Percentiles rank a stretch among this genome's conserved stretches.
Conservation (phyloP, 2,888 invertebrate species). For the Heliconius erato region DNA sequence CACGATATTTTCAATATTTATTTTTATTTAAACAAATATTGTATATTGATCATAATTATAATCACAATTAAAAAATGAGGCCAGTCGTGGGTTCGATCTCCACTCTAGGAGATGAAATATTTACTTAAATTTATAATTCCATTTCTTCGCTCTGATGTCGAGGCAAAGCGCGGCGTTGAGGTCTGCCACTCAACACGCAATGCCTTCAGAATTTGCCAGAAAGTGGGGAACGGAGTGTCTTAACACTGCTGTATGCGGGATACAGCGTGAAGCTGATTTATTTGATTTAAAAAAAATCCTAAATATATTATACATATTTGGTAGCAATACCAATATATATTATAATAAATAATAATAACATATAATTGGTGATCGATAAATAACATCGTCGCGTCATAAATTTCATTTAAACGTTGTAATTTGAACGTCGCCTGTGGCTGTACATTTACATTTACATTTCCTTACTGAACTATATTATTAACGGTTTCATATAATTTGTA, state of each 20-base stretch:
- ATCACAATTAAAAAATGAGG: not conserved
- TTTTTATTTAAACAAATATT: no score
- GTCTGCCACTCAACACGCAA: no score
- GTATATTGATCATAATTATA: not conserved
- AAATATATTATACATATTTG: conserved; percentile 11
- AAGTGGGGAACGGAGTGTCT: no score
- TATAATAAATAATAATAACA: conserved; percentile 37
- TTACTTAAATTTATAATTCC: no score
- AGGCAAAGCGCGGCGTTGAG: no score
- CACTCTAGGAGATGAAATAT: no score
- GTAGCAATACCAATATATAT: conserved; percentile 25
- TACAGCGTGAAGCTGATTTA: no score
- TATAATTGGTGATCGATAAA: conserved; percentile 32
- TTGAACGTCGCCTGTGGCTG: conserved; percentile 30
- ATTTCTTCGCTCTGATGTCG: no score
- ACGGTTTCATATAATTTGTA: conserved; percentile 22
- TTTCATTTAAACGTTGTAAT: conserved; percentile 41
- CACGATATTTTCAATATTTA: no score
- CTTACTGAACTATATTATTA: conserved; percentile 38
- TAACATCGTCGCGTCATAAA: conserved; percentile 44
- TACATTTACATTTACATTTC: conserved; percentile 16
- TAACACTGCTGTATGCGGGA: no score
- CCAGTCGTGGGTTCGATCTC: no score
- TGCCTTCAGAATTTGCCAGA: no score
- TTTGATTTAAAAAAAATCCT: not conserved